Evolutionary conservation across 2,888 invertebrate species (phyloP).

Genomic region (Cheilosia variabilis): DNA sequence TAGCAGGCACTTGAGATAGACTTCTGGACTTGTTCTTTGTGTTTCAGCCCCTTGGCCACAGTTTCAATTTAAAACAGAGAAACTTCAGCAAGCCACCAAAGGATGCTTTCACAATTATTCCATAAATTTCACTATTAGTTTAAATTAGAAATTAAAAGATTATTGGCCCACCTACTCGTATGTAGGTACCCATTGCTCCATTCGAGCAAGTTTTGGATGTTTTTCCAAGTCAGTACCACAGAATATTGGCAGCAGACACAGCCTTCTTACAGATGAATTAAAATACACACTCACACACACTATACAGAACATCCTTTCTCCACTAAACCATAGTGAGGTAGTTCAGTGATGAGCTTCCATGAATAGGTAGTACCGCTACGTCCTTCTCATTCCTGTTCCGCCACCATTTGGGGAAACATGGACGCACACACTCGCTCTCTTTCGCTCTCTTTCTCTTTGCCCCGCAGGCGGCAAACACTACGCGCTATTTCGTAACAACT

Average conservation of each 20-base stretch:
- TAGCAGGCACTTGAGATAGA: no score
- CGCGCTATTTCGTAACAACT: slow-evolving; percentile 67
- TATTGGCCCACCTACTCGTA: no score
- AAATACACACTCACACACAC: not conserved
- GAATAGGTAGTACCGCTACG: slow-evolving; percentile 37
- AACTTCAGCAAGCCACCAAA: no score
- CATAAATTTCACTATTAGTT: no score
- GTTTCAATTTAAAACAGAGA: no score
- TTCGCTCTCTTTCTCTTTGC: not conserved
- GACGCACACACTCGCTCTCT: slow-evolving; percentile 2
- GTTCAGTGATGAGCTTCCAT: slow-evolving; percentile 73
- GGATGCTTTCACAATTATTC: no score
- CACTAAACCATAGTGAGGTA: slow-evolving; percentile 67
- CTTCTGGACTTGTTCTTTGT: no score
- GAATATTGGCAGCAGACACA: slow-evolving; percentile 65
- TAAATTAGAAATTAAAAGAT: no score
- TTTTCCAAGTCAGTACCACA: not conserved
- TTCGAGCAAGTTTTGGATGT: no score
- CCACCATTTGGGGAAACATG: slow-evolving; percentile 36
- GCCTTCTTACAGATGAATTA: slow-evolving; percentile 6
- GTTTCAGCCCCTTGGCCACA: no score
- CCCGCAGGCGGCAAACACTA: slow-evolving; percentile 2
- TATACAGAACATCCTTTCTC: slow-evolving; percentile 50
- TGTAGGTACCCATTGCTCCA: no score
- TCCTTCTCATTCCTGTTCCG: slow-evolving; percentile 8